Base-by-base conservation (phyloP, 2,797 vertebrate species). In the Lates japonicus region DNA sequence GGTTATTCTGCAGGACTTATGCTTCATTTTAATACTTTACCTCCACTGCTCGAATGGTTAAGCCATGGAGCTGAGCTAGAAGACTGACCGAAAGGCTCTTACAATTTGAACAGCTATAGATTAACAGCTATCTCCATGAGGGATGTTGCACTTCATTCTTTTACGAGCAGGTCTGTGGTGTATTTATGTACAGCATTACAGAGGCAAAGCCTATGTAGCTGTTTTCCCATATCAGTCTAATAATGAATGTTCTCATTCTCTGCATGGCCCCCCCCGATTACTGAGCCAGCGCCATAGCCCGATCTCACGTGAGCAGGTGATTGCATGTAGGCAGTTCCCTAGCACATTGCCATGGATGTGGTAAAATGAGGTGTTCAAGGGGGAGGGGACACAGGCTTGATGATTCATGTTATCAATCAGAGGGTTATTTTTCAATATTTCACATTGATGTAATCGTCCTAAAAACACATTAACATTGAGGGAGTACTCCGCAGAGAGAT, bases 391-490 rank as follows among this genome's bases (percentile, higher is more conserved):
- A 39, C 58, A 1, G 31, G 71, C 81, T 81, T 83, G 79, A 93
- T 94, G 92, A 95, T 94, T 94, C 92, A 85, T 87, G 84, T 88
- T 86, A 94, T 94, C 92, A 92, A 93, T 95, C 93, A 89, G 84
- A 29, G 14, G 74, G 87, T 86, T 93, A 85, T 92, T 93, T 91
- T 94, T 94, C 91, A 93, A 93, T 94, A 92, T 90, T 93, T 94
- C 94, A 93, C 81, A 78, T 79, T 90, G 93, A 95, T 95, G 92
- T 92, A 94, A 94, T 95, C 90, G 87, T 92, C 90, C 90, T 85
- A 82, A 87, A 90, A 96, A 93, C 83, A 87, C 95, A 95, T 96
- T 96, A 95, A 93, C 93, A 92, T 92, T 90, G 94, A 94, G 85
- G 82, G 91, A 90, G 88, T 60, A 16, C 70, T 87, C 87, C 29